These are phyloP conservation scores for Tragulus kanchil DNA, from an alignment of 2,113 vertebrate species.

Conservation along the genomic window DNA sequence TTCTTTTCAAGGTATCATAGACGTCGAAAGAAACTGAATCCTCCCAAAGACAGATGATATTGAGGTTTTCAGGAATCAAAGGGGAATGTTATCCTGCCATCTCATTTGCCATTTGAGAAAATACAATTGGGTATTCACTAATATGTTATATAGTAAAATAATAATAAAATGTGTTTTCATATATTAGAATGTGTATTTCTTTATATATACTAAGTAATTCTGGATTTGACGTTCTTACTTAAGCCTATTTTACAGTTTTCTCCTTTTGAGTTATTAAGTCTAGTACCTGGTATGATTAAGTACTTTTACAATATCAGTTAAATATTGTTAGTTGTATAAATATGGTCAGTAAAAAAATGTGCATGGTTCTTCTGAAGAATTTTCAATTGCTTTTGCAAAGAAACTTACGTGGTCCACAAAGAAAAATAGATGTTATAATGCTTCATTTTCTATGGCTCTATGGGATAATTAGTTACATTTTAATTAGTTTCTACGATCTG, in stretches of 20 bases:
- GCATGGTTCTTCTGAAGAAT: neutral
- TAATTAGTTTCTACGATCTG: neutral
- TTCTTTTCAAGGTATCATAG: constrained; percentile 80
- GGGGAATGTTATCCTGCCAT: neutral
- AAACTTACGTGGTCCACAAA: neutral
- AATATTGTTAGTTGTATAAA: constrained; percentile 17
- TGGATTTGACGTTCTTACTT: constrained; percentile 59
- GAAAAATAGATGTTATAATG: neutral
- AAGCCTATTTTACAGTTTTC: constrained; percentile 35
- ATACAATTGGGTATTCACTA: neutral
- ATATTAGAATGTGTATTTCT: constrained; percentile 32
- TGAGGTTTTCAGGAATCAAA: constrained; percentile 16
- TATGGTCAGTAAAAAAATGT: constrained; percentile 44
- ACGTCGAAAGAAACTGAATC: constrained; percentile 75
- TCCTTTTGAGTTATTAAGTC: constrained; percentile 23
- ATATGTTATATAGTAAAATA: constrained; percentile 35
- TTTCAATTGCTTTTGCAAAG: constrained; percentile 29
- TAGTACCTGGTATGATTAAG: neutral
- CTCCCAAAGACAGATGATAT: constrained; percentile 80
- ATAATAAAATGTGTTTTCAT: constrained; percentile 58
- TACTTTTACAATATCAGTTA: constrained; percentile 34
- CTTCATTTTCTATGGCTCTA: neutral
- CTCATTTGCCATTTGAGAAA: constrained; percentile 64
- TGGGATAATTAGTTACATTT: constrained; percentile 37
- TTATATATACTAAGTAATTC: constrained; percentile 13